Conservation (phyloP, 1,140 invertebrate genomes). For the Asobara japonica region DNA sequence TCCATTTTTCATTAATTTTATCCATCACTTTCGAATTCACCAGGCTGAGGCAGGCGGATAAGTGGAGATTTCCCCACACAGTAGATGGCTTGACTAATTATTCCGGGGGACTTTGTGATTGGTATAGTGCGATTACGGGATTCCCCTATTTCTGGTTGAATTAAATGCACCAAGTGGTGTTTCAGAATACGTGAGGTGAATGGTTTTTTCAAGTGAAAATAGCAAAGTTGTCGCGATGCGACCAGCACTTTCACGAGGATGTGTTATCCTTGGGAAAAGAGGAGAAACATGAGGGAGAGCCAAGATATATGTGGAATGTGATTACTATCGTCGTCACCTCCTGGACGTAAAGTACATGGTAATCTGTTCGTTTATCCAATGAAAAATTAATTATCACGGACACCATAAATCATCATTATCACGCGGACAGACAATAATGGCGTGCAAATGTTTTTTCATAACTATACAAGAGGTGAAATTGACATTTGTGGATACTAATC, state of each 20-base stretch:
- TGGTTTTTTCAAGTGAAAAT: neutral
- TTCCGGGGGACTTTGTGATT: neutral
- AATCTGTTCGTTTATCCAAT: too few species aligned
- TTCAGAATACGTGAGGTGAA: neutral
- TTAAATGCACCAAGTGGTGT: neutral
- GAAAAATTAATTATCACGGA: too few species aligned
- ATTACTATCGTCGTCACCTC: too few species aligned
- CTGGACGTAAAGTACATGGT: too few species aligned
- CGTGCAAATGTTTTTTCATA: neutral
- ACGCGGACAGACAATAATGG: neutral
- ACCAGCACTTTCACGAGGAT: neutral
- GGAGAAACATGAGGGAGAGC: neutral
- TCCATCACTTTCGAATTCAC: slow-evolving; percentile 5
- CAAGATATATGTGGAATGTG: neutral
- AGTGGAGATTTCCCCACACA: neutral
- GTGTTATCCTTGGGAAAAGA: neutral
- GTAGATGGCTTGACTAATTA: neutral
- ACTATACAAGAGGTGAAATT: neutral
- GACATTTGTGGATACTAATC: too few species aligned
- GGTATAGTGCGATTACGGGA: neutral
- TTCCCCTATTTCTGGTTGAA: neutral
- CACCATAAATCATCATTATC: too few species aligned
- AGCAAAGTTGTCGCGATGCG: neutral
- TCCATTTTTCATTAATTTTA: neutral
- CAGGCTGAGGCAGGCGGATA: neutral